Conservation (phyloP, 2,888 invertebrate genomes). For the Euzophera pinguis region DNA sequence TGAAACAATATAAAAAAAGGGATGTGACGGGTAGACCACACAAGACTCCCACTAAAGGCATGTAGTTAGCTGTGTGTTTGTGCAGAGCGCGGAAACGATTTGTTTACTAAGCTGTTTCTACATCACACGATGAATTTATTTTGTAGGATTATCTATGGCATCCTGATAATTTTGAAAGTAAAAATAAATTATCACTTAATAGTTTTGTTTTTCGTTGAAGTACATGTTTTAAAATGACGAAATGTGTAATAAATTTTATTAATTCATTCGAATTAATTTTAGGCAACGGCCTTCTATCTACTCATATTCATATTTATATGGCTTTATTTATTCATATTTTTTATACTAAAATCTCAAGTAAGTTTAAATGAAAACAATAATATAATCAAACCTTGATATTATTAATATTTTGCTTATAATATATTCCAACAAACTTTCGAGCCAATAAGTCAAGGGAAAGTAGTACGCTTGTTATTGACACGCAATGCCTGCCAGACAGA, state of each 20-base stretch:
- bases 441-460: conserved; percentile 5
- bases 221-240: too few species aligned
- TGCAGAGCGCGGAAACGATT: background rate
- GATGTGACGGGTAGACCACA: background rate
- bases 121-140: background rate
- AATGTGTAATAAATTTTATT: too few species aligned
- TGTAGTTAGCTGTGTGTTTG: background rate
- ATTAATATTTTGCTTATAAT: background rate
- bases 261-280: too few species aligned
- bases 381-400: too few species aligned
- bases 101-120: background rate
- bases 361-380: too few species aligned
- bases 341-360: too few species aligned
- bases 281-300: too few species aligned
- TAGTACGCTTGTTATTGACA: background rate
- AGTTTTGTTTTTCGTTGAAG: too few species aligned
- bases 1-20: background rate
- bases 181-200: too few species aligned
- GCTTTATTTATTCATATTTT: too few species aligned
- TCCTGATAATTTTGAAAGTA: too few species aligned
- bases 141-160: background rate
- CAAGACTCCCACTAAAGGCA: background rate
- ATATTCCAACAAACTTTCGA: background rate
- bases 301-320: too few species aligned
- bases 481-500: background rate